Conservation (phyloP, 2,888 invertebrate species). For the Leptinotarsa haldemani region DNA sequence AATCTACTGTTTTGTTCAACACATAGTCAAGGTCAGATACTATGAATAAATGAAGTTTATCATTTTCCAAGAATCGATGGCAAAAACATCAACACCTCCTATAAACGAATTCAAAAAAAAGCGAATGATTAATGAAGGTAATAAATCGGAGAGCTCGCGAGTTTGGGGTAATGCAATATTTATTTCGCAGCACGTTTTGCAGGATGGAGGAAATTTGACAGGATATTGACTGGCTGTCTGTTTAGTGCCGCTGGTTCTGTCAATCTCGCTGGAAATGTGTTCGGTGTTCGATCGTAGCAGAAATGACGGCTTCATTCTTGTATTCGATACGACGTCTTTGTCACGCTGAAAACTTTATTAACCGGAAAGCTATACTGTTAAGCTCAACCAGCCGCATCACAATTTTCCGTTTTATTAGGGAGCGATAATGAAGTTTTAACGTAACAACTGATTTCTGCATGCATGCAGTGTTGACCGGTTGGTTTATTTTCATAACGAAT, state of each 20-base stretch:
- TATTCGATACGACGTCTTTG: slow-evolving; percentile 4
- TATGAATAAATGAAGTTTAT: background rate
- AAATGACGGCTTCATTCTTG: slow-evolving; percentile 16
- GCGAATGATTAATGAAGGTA: slow-evolving; percentile 30
- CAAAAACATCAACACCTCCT: background rate
- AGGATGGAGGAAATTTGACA: slow-evolving; percentile 40
- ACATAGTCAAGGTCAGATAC: no score
- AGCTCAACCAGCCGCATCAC: background rate
- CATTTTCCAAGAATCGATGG: background rate
- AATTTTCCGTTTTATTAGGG: background rate
- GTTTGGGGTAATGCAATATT: slow-evolving; percentile 37
- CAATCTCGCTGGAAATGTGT: slow-evolving; percentile 37
- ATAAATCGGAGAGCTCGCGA: slow-evolving; percentile 37
- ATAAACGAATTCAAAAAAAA: slow-evolving; percentile 9
- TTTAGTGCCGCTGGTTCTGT: slow-evolving; percentile 36
- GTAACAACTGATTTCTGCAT: no score
- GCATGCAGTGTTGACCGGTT: no score
- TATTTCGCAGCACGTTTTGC: slow-evolving; percentile 35
- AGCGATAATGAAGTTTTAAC: background rate
- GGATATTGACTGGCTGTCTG: slow-evolving; percentile 44
- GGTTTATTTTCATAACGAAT: no score
- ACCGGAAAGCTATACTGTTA: background rate
- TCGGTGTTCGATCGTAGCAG: background rate
- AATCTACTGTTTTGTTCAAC: no score
- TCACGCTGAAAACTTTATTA: slow-evolving; percentile 16